phyloP scores from a whole-genome alignment of 2,888 invertebrate genomes.

The Parnassius mnemosyne region DNA sequence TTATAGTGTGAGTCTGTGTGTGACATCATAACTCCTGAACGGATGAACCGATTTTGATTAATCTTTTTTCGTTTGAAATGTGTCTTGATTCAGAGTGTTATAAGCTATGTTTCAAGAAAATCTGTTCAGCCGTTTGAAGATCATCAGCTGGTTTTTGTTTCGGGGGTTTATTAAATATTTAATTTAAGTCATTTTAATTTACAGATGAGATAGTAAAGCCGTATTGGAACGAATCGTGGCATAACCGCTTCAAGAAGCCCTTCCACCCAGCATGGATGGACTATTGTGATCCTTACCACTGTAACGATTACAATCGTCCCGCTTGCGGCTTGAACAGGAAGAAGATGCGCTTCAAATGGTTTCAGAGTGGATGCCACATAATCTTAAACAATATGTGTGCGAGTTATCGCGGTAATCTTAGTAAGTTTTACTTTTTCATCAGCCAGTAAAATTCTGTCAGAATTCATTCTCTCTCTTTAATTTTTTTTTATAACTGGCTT shows the following conservation, averaged over 20 bases:
- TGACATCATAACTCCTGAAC: no score
- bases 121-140: no score
- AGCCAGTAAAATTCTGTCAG: neutral
- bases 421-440: conserved; percentile 40
- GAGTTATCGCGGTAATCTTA: conserved; percentile 45
- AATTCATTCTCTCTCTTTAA: no score
- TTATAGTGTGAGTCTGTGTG: no score
- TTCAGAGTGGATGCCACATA: conserved; percentile 61
- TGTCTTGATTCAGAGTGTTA: no score
- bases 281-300: conserved; percentile 62
- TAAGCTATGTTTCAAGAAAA: no score
- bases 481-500: no score
- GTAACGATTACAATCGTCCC: conserved; percentile 50
- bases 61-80: no score
- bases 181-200: no score
- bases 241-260: conserved; percentile 23
- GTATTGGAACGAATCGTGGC: conserved; percentile 37
- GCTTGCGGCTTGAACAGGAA: conserved; percentile 54
- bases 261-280: conserved; percentile 56
- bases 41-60: no score
- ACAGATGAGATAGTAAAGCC: conserved; percentile 38
- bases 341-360: conserved; percentile 53
- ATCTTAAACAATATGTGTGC: conserved; percentile 56
- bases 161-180: no score
- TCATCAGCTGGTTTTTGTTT: no score